These are phyloP conservation scores for Drosophila trapezifrons DNA, from an alignment of 1,140 invertebrate genomes.

Conservation along the genomic window DNA sequence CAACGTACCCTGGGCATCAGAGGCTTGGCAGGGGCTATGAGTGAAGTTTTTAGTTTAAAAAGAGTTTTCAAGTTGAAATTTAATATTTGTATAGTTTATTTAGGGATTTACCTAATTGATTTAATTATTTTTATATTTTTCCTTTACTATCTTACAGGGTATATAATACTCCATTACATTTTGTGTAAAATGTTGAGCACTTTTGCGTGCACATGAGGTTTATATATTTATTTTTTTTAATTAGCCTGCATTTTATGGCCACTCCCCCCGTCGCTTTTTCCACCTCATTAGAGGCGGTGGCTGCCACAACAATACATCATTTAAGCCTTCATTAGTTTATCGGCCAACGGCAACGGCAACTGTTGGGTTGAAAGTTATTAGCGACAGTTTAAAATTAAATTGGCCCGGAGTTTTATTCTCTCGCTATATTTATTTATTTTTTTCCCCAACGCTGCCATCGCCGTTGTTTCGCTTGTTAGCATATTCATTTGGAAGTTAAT, in stretches of 20 bases:
- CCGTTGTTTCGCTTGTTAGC: slow-evolving; percentile 54
- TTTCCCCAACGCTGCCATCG: background rate
- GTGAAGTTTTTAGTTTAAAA: fast-evolving
- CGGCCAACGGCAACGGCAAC: slow-evolving; percentile 40
- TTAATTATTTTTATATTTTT: background rate
- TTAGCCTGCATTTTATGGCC: slow-evolving; percentile 78
- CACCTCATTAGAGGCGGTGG: slow-evolving; percentile 21
- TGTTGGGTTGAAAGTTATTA: slow-evolving; percentile 74
- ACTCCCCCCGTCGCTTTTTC: slow-evolving; percentile 2
- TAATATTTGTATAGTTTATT: background rate
- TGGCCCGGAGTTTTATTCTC: slow-evolving; percentile 55
- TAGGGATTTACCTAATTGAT: background rate
- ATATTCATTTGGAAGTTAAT: slow-evolving; percentile 78
- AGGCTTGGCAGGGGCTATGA: background rate
- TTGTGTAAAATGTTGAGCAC: slow-evolving; percentile 57
- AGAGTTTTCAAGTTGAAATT: background rate
- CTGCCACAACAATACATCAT: slow-evolving; percentile 73
- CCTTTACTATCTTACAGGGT: background rate
- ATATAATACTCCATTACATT: background rate
- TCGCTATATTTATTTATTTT: slow-evolving; percentile 22
- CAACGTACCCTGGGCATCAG: slow-evolving; percentile 2
- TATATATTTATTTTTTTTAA: slow-evolving; percentile 48
- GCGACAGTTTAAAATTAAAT: slow-evolving; percentile 80
- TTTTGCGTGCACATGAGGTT: slow-evolving; percentile 22
- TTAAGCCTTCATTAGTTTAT: slow-evolving; percentile 80